Conservation (phyloP, 2,888 invertebrate genomes). For the Acronicta aceris region DNA sequence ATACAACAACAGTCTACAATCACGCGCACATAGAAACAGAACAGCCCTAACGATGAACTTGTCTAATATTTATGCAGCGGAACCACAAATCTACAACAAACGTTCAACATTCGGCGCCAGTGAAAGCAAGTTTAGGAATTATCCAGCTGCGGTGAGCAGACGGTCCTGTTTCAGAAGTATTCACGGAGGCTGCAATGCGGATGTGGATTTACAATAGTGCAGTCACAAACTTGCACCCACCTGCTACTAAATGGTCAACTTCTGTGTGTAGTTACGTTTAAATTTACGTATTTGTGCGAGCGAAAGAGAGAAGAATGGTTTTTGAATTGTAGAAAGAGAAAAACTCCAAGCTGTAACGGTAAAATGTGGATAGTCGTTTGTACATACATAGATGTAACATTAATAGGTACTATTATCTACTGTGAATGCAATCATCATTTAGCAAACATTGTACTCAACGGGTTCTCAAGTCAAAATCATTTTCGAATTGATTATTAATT, state of each 20-base stretch:
- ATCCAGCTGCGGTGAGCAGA: constrained; percentile 52
- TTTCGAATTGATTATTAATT: too few relatives aligned
- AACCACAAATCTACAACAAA: constrained; percentile 53
- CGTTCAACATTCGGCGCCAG: constrained; percentile 52
- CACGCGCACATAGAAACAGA: constrained; percentile 7
- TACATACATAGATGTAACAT: too few relatives aligned
- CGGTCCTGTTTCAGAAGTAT: constrained; percentile 53
- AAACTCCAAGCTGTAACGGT: too few relatives aligned
- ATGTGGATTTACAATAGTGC: constrained; percentile 55
- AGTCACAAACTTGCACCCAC: constrained; percentile 56
- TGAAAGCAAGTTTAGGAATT: constrained; percentile 59
- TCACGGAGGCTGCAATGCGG: constrained; percentile 57
- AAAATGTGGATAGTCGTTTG: too few relatives aligned
- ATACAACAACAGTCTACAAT: background rate
- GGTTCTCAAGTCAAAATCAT: too few relatives aligned
- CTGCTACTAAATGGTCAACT: constrained; percentile 59
- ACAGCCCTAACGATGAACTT: constrained; percentile 33
- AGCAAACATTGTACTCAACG: too few relatives aligned
- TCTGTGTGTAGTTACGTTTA: constrained; percentile 46
- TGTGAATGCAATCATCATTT: too few relatives aligned
- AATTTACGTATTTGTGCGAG: constrained; percentile 49
- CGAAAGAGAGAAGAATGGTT: constrained; percentile 22
- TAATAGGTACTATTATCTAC: too few relatives aligned
- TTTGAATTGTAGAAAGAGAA: constrained; percentile 8
- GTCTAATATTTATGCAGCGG: constrained; percentile 47